These are phyloP conservation scores for Eupeodes luniger DNA, from an alignment of 2,888 invertebrate species.

Conservation along the genomic window DNA sequence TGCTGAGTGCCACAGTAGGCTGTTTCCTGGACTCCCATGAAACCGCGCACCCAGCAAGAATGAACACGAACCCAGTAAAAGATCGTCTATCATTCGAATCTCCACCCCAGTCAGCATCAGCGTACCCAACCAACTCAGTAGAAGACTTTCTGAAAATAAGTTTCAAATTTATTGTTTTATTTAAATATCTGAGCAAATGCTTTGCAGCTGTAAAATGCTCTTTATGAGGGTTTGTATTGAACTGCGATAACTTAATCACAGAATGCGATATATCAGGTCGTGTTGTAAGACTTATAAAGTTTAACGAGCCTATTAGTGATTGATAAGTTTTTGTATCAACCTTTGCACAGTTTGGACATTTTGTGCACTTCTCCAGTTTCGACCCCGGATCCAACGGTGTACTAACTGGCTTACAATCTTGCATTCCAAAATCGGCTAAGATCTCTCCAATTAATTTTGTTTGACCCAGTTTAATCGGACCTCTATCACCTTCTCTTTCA, in stretches of 20 bases:
- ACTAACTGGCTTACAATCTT: neutral
- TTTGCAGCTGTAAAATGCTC: conserved; percentile 28
- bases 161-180: no score
- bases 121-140: conserved; percentile 14
- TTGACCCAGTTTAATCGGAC: no score
- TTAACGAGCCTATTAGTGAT: conserved; percentile 22
- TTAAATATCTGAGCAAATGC: conserved; percentile 35
- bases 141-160: conserved; percentile 30
- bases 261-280: conserved; percentile 14
- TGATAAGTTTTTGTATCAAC: neutral
- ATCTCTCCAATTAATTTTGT: no score
- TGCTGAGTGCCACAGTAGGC: conserved; percentile 27
- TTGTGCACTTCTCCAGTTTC: neutral
- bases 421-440: no score
- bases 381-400: conserved; percentile 3
- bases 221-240: conserved; percentile 27
- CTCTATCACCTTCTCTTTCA: no score
- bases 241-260: conserved; percentile 25
- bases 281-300: conserved; percentile 13
- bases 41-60: conserved; percentile 32
- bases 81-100: conserved; percentile 13
- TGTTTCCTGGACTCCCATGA: conserved; percentile 31
- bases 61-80: conserved; percentile 16
- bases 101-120: conserved; percentile 33
- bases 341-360: neutral